Percentiles rank a stretch among this genome's conserved stretches.
Evolutionary conservation across 2,888 invertebrate genomes (phyloP).

Genomic region (Rhaphigaster nebulosa): DNA sequence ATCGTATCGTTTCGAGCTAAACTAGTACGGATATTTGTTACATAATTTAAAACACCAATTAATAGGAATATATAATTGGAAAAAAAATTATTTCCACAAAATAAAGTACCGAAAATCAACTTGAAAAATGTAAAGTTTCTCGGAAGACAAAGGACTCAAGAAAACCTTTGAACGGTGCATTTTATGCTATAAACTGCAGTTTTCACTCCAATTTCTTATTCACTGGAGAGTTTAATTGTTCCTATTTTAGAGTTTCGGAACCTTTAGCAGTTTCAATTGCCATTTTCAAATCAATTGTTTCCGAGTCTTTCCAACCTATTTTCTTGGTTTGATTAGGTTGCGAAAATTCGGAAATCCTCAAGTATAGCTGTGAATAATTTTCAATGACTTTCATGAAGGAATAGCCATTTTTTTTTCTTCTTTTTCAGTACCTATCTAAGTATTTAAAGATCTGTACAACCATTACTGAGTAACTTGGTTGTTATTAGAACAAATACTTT

Average conservation of each 20-base stretch:
- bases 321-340: neutral
- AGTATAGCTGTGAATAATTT: constrained; percentile 18
- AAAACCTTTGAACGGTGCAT: neutral
- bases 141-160: neutral
- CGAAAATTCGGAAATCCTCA: neutral
- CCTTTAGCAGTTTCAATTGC: constrained; percentile 17
- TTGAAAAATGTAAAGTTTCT: neutral
- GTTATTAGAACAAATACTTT: no score
- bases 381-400: neutral
- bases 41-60: neutral
- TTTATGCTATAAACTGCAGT: neutral
- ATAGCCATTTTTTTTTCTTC: neutral
- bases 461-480: neutral
- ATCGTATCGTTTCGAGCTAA: no score
- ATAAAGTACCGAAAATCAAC: no score
- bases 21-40: no score
- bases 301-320: constrained; percentile 1
- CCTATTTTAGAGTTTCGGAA: constrained; percentile 7
- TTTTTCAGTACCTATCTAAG: neutral
- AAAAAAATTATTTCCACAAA: neutral
- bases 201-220: neutral
- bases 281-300: constrained; percentile 35
- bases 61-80: neutral
- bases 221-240: constrained; percentile 31
- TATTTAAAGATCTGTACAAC: neutral